These are phyloP conservation scores for Lithophane socia DNA, from an alignment of 2,888 invertebrate genomes.

Conservation along the genomic window DNA sequence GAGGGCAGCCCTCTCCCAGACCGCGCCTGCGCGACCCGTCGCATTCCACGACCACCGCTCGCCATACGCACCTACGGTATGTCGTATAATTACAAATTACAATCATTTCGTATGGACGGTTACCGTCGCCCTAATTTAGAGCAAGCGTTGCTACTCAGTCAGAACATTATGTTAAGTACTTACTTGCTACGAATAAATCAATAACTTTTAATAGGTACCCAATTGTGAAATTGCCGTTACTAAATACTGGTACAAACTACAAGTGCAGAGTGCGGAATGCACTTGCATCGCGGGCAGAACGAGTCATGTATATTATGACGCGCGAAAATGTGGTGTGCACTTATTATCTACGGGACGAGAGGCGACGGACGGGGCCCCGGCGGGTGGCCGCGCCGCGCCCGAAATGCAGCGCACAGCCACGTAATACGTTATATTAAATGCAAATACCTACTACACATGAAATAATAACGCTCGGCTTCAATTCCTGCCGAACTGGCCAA, in stretches of 20 bases:
- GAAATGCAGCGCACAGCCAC: constrained; percentile 75
- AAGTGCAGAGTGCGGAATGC: constrained; percentile 74
- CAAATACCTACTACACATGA: constrained; percentile 67
- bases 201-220: constrained; percentile 45
- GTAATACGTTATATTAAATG: constrained; percentile 68
- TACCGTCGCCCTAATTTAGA: constrained; percentile 52
- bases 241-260: constrained; percentile 55
- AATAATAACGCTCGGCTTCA: constrained; percentile 36
- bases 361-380: constrained; percentile 80
- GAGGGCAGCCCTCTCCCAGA: constrained; percentile 73
- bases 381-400: constrained; percentile 83
- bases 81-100: constrained; percentile 66
- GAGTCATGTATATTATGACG: constrained; percentile 73
- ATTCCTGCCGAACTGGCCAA: constrained; percentile 29
- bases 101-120: constrained; percentile 52
- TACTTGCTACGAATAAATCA: constrained; percentile 35
- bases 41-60: constrained; percentile 72
- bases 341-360: constrained; percentile 84
- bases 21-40: constrained; percentile 67
- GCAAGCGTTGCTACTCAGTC: constrained; percentile 17
- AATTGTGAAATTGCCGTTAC: constrained; percentile 62
- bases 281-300: constrained; percentile 74
- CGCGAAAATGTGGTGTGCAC: constrained; percentile 83
- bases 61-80: constrained; percentile 56
- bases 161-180: constrained; percentile 18